Evolutionary conservation across 2,113 vertebrate genomes (phyloP).

Genomic region (Rynchops niger): DNA sequence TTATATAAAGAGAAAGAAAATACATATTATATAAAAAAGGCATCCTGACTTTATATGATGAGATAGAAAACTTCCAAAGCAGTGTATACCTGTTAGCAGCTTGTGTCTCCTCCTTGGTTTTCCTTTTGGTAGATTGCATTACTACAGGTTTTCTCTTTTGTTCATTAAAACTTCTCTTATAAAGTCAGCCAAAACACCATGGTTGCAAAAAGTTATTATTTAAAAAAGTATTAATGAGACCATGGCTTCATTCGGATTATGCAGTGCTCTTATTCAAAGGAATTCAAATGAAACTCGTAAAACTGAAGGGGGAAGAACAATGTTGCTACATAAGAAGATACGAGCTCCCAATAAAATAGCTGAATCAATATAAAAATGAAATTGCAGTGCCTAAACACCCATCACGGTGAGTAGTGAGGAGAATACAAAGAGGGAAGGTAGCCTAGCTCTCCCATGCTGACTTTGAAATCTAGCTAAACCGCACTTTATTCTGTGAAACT

Average conservation of each 20-base stretch:
- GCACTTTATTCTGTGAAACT: not conserved
- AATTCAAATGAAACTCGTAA: not conserved
- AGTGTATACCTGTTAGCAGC: not conserved
- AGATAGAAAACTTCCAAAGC: not conserved
- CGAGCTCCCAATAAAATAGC: not conserved
- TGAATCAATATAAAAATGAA: not conserved
- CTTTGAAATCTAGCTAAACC: not conserved
- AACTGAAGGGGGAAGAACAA: not conserved
- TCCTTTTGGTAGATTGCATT: not conserved
- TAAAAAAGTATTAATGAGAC: not conserved
- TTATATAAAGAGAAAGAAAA: not conserved
- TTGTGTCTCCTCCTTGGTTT: not conserved
- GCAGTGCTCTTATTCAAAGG: not conserved
- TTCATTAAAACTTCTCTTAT: not conserved
- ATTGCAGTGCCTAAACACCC: not conserved
- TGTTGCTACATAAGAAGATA: not conserved
- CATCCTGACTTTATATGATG: not conserved
- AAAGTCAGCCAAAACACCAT: not conserved
- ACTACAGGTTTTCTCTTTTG: not conserved
- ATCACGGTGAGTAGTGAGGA: not conserved
- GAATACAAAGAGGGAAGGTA: not conserved
- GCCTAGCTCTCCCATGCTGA: not conserved
- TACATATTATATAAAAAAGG: not conserved
- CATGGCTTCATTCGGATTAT: not conserved
- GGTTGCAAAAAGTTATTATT: not conserved